Conservation (phyloP, 2,113 vertebrate species). For the Sphyrna mokarran region DNA sequence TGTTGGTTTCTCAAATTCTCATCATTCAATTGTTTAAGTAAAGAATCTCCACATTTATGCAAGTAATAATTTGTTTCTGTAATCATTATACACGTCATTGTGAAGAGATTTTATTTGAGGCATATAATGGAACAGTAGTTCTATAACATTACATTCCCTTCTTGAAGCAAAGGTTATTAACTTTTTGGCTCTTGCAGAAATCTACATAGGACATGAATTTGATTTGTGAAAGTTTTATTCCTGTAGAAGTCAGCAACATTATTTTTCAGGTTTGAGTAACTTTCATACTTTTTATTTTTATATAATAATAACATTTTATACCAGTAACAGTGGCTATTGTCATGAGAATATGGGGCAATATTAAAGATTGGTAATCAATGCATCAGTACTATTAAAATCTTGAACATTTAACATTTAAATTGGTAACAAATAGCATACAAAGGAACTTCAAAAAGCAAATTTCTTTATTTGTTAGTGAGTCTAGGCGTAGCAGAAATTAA, state of each 20-base stretch:
- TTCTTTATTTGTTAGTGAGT: too few relatives aligned
- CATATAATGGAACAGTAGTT: background rate
- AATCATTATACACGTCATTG: background rate
- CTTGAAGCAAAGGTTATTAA: background rate
- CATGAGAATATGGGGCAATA: background rate
- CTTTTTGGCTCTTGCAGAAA: background rate
- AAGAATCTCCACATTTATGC: background rate
- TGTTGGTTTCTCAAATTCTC: background rate
- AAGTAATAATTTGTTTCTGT: background rate
- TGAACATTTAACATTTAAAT: background rate
- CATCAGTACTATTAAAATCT: background rate
- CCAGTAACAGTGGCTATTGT: background rate
- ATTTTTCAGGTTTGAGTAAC: background rate
- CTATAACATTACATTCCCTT: background rate
- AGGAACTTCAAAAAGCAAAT: background rate
- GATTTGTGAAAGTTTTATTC: background rate
- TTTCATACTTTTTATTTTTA: background rate
- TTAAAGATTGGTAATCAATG: background rate
- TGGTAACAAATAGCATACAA: background rate
- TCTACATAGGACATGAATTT: background rate
- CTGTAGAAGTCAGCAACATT: background rate
- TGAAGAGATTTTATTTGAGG: background rate
- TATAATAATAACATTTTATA: background rate
- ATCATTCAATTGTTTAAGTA: background rate
- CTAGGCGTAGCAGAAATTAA: background rate